Evolutionary conservation across 64 coral and sea anemone species (phyloP), one percentile per base, ranked within the genome.

Genomic region (Montipora sp.): DNA sequence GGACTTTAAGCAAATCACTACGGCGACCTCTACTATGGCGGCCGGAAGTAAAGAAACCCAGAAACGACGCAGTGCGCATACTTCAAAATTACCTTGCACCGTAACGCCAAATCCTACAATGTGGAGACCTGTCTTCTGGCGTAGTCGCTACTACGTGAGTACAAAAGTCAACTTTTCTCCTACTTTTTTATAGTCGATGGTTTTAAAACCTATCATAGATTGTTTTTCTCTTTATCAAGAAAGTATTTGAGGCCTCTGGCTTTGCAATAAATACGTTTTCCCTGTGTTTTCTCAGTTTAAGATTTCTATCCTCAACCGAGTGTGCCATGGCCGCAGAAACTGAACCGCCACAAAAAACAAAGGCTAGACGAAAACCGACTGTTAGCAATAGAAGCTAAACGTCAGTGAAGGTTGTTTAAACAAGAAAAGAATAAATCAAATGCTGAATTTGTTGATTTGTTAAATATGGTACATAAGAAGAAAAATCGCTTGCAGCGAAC

Each of bases 401-500:
- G 71, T 73, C 71, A 73, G 71, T 36, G 59, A 63, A 73, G 71
- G 71, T 73, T 73, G 71, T 73, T 73, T 73, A 73, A 73, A 73
- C 71, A 73, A 73, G 71, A 73, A 73, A 73, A 73, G 71, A 73
- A 73, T 73, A 73, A 36, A 73, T 73, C 71, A 73, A 73, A 73
- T 8, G 10, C 10, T 63, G 10, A 63, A 63, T 63, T 63, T 63
- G 59, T 63, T 63, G 59, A 63, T 63, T 16, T 73, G 71, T 22
- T 73, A 73, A 24, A 73, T 73, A 73, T n/a, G 5, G 24, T 73
- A 73, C 71, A 73, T 73, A 73, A 73, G 71, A 73, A 73, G 71
- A 73, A 73, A 73, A 73, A 73, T 73, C 21, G 24, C 19, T 73
- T 73, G 71, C 71, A 73, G 71, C 71, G 5, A 73, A 73, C 71